Conservation (phyloP, 2,888 invertebrate genomes). For the Chydorus sphaericus region DNA sequence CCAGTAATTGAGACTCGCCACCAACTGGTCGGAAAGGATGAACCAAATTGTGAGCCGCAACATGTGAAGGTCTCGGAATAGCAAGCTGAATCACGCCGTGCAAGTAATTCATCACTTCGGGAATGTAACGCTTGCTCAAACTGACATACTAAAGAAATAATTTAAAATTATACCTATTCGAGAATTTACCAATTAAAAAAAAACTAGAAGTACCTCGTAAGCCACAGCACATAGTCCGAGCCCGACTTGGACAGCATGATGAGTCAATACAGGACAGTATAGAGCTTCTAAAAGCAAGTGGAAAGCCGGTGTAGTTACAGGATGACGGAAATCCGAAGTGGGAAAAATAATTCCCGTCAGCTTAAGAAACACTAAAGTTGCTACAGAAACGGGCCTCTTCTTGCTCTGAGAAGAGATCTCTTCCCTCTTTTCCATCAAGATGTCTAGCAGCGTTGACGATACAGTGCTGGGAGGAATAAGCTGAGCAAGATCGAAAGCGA, state of each 20-base stretch:
- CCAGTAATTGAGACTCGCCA: slow-evolving; percentile 24
- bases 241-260: slow-evolving; percentile 15
- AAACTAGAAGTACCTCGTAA: background rate
- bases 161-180: slow-evolving; percentile 15
- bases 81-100: slow-evolving; percentile 57
- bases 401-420: slow-evolving; percentile 40
- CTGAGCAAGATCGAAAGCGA: slow-evolving; percentile 51
- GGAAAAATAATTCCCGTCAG: slow-evolving; percentile 66
- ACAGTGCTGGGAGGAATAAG: slow-evolving; percentile 47
- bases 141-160: slow-evolving; percentile 45
- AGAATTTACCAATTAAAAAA: background rate
- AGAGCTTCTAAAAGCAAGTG: slow-evolving; percentile 71
- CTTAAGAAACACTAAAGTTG: slow-evolving; percentile 46
- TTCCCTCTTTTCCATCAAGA: slow-evolving; percentile 55
- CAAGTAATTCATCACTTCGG: slow-evolving; percentile 64
- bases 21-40: slow-evolving; percentile 50
- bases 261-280: slow-evolving; percentile 15
- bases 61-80: slow-evolving; percentile 43
- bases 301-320: slow-evolving; percentile 67
- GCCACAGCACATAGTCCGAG: slow-evolving; percentile 1
- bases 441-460: slow-evolving; percentile 47
- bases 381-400: slow-evolving; percentile 27
- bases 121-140: slow-evolving; percentile 63
- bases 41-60: slow-evolving; percentile 41
- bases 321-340: slow-evolving; percentile 79